Evolutionary conservation across 2,888 invertebrate species (phyloP).

Genomic region (Anoplius nigerrimus): DNA sequence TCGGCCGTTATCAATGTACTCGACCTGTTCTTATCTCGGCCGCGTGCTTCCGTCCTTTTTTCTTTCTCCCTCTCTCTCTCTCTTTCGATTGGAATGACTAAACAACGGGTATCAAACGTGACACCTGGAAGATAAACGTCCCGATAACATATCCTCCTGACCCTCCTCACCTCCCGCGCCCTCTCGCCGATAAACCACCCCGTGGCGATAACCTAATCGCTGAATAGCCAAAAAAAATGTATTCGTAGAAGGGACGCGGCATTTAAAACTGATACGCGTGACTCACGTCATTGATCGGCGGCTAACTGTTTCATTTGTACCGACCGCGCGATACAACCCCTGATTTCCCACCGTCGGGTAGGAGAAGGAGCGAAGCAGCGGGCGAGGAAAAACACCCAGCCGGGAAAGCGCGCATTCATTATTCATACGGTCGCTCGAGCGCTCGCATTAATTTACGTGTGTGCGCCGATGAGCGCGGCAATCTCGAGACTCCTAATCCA

Average conservation of each 20-base stretch:
- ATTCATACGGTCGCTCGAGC: too few relatives aligned
- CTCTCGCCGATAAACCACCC: constrained; percentile 26
- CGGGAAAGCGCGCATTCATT: too few relatives aligned
- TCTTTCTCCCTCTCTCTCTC: constrained; percentile 10
- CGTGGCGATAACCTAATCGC: constrained; percentile 18
- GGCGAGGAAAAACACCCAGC: too few relatives aligned
- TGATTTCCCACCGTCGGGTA: too few relatives aligned
- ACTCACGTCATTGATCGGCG: background rate
- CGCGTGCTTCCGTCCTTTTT: constrained; percentile 30
- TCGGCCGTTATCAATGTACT: constrained; percentile 13
- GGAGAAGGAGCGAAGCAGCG: too few relatives aligned
- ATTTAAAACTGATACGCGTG: background rate
- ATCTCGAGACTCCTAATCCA: too few relatives aligned
- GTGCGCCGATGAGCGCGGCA: too few relatives aligned
- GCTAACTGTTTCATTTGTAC: too few relatives aligned
- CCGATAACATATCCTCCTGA: constrained; percentile 40
- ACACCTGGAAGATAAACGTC: constrained; percentile 46
- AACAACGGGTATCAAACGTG: constrained; percentile 35
- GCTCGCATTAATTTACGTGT: too few relatives aligned
- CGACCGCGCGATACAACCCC: too few relatives aligned
- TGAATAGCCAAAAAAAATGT: constrained; percentile 30
- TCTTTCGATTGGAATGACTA: constrained; percentile 38
- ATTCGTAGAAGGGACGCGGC: too few relatives aligned
- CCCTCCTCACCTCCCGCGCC: too few relatives aligned
- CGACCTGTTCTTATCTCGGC: constrained; percentile 40